Base-by-base conservation (phyloP, 2,113 vertebrate species). In the Pithys albifrons region DNA sequence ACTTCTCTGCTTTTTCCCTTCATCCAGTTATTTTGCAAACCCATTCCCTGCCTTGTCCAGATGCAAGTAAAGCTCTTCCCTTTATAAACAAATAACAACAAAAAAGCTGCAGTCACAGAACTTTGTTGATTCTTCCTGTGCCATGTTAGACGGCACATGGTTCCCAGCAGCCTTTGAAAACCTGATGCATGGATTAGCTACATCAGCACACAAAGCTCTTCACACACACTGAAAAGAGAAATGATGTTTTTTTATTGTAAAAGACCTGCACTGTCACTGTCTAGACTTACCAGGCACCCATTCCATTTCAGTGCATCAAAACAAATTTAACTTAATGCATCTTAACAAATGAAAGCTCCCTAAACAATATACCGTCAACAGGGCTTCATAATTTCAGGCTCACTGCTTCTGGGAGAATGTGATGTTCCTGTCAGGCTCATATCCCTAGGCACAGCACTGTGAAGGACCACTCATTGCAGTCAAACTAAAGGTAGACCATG, bases 221-320 rank as follows among this genome's bases (percentile, higher is more conserved):
- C 62, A 88, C 29, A 55, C 64, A 64, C 19, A n/a, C 62, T 55
- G 64, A 72, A 64, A 83, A 96, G 88, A 79, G 51, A 37, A 80
- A 91, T 41, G 19, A 67, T 51, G 51, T 39, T 33, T 77, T 49
- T 79, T 41, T 64, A 77, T 80, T 72, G 33, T 65, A 59, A 90
- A 96, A 88, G 75, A 66, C 35, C 59, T 91, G 71, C 51, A 41
- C 65, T 58, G 70, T 83, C 88, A 90, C 72, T 90, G 93, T 93
- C 93, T 95, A 93, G 93, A 96, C 78, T 82, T 76, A 79, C 14
- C 69, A 79, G 57, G 51, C 75, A 88, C 12, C 39, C 85, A 29
- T 92, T 96, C 67, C 35, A 92, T 86, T 88, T 95, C 92, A 95
- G 75, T 72, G 64, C 85, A 84, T 88, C 72, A 88, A 85, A 93